A percentile compares a stretch with the other conserved stretches of the same genome.
Conservation (phyloP, 2,888 invertebrate genomes). For the Polylopha cassiicola region DNA sequence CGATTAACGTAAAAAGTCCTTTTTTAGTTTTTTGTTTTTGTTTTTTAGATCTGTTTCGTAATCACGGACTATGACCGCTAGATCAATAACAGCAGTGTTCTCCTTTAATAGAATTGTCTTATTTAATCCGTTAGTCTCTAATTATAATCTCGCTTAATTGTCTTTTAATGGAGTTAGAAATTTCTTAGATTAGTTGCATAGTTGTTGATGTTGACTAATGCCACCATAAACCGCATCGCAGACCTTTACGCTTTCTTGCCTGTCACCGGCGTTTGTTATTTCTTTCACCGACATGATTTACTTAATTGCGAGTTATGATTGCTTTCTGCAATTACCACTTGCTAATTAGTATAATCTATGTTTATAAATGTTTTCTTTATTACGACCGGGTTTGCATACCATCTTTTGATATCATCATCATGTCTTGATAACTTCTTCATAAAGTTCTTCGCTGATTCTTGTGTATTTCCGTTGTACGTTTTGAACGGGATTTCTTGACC, state of each 20-base stretch:
- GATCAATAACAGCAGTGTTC: neutral
- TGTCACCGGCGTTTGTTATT: slow-evolving; percentile 23
- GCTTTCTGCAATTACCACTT: slow-evolving; percentile 6
- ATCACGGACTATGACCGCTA: too few relatives aligned
- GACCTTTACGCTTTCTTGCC: slow-evolving; percentile 32
- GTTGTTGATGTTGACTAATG: slow-evolving; percentile 3
- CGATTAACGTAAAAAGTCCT: too few relatives aligned
- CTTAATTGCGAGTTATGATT: slow-evolving; percentile 14
- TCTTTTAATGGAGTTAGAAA: slow-evolving; percentile 24
- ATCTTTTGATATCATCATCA: too few relatives aligned
- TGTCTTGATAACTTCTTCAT: too few relatives aligned
- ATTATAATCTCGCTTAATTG: slow-evolving; percentile 22
- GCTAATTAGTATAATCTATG: slow-evolving; percentile 1
- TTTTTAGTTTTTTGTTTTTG: too few relatives aligned
- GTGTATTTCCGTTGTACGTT: too few relatives aligned
- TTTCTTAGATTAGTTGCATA: slow-evolving; percentile 8
- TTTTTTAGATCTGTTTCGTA: too few relatives aligned
- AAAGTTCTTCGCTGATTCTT: too few relatives aligned
- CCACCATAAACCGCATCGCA: slow-evolving; percentile 21
- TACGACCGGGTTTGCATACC: too few relatives aligned
- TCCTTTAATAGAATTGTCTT: slow-evolving; percentile 2
- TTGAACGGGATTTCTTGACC: too few relatives aligned
- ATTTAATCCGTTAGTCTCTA: slow-evolving; percentile 6
- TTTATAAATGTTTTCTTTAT: too few relatives aligned
- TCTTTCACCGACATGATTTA: slow-evolving; percentile 15